Evolutionary conservation across 1,140 invertebrate species (phyloP).

Genomic region (Drosophila pruinosa): DNA sequence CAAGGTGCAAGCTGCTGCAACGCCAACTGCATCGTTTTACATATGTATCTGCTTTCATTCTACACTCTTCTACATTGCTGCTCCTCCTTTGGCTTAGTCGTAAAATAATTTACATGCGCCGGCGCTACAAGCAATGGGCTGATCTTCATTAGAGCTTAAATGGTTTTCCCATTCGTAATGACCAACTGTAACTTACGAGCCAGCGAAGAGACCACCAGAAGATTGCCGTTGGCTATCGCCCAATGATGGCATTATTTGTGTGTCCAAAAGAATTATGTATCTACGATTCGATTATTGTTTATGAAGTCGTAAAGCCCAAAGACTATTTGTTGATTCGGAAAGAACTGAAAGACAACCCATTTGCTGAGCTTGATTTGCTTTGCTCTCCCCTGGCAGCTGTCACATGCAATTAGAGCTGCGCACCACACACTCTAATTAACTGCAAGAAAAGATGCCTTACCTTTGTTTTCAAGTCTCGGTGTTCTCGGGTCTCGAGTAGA

Average conservation of each 20-base stretch:
- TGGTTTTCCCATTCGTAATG: conserved; percentile 55
- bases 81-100: neutral
- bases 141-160: conserved; percentile 73
- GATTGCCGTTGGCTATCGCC: neutral
- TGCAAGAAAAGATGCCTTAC: conserved; percentile 46
- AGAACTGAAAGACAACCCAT: neutral
- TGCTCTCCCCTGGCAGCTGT: conserved; percentile 37
- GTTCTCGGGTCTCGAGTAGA: conserved; percentile 33
- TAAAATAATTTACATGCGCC: conserved; percentile 54
- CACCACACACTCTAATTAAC: conserved; percentile 72
- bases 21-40: too few species aligned
- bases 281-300: conserved; percentile 28
- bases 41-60: neutral
- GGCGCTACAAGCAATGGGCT: conserved; percentile 76
- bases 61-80: neutral
- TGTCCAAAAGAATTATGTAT: conserved; percentile 30
- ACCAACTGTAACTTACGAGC: conserved; percentile 15
- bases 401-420: conserved; percentile 70
- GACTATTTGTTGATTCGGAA: conserved; percentile 11
- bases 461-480: conserved; percentile 10
- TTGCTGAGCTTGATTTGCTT: neutral
- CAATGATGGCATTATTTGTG: conserved; percentile 27
- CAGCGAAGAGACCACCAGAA: conserved; percentile 1
- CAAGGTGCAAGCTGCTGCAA: neutral
- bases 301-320: conserved; percentile 60